phyloP scores from a whole-genome alignment of 2,113 vertebrate species.

The Artemisiospiza belli region DNA sequence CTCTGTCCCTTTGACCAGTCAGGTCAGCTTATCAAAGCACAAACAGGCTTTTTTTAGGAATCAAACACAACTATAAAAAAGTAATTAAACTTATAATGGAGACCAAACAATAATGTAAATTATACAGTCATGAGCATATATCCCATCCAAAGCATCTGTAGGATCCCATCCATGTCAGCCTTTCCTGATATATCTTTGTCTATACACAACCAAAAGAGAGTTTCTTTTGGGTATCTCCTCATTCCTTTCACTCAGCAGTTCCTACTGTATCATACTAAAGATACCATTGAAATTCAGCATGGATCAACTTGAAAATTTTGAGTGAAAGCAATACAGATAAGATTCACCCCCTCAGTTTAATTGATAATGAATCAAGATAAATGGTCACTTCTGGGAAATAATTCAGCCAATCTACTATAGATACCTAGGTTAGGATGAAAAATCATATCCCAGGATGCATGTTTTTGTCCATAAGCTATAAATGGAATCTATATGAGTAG shows the following conservation, averaged over 20 bases:
- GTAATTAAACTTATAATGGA: background rate
- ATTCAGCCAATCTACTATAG: background rate
- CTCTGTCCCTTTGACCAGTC: background rate
- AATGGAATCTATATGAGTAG: background rate
- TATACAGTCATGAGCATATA: background rate
- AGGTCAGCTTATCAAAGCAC: background rate
- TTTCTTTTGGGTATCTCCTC: background rate
- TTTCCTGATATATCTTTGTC: background rate
- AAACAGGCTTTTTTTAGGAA: background rate
- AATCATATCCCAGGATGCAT: background rate
- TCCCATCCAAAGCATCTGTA: background rate
- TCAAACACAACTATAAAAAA: background rate
- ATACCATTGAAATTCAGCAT: background rate
- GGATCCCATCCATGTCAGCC: background rate
- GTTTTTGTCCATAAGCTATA: background rate
- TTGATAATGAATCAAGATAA: background rate
- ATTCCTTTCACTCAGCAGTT: background rate
- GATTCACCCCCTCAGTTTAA: background rate
- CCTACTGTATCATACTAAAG: background rate
- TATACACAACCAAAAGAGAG: background rate
- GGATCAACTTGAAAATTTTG: background rate
- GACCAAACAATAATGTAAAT: background rate
- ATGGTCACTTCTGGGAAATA: background rate
- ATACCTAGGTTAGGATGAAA: background rate
- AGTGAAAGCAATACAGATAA: background rate